Evolutionary conservation across 2,888 invertebrate genomes (phyloP), one percentile per base, ranked within the genome.

Genomic region (Anthophora plumipes): DNA sequence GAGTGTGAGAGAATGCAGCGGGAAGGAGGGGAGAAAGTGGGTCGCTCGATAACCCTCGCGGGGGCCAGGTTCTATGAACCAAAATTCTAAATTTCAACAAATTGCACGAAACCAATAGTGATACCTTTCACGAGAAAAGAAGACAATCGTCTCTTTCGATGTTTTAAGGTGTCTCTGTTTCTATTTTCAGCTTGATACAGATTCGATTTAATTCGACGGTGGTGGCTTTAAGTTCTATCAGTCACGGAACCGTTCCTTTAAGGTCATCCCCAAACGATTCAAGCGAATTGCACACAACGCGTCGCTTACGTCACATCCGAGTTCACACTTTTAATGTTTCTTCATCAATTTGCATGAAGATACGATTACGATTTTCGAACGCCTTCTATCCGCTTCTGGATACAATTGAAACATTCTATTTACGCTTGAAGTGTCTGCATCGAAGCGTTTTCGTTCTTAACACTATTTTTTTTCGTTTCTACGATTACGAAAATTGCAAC

Each of bases 1-100:
- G 74, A 70, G 79, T 82, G 54, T 66, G 75, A 80, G 84, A 78
- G 77, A 84, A 74, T 77, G 84, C 54, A 71, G 20, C 66, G 79
- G 80, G 63, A n/a, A 72, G 74, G 77, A 84, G 70, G 84, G 79
- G 74, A 83, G 86, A 90, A 90, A 89, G 87, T 90, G 88, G 90
- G 90, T 90, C 90, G 90, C 90, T 90, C 90, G 88, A 90, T 90
- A 90, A 84, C 86, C 86, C 86, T 86, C 82, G 80, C 86, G 80
- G 68, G 64, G 84, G 59, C 54, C 72, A 69, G 67, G 75, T 85
- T 89, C 86, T 89, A 88, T 67, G 88, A 87, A 82, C 80, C 48
- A 80, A 88, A 88, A 89, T 79, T 75, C 79, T 73, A 77, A 87
- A 84, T 88, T 88, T 81, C 73, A 74, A 77, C 69, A 80, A 81